These are phyloP conservation scores for Phymastichus coffea DNA, from an alignment of 1,140 invertebrate genomes.

Conservation along the genomic window DNA sequence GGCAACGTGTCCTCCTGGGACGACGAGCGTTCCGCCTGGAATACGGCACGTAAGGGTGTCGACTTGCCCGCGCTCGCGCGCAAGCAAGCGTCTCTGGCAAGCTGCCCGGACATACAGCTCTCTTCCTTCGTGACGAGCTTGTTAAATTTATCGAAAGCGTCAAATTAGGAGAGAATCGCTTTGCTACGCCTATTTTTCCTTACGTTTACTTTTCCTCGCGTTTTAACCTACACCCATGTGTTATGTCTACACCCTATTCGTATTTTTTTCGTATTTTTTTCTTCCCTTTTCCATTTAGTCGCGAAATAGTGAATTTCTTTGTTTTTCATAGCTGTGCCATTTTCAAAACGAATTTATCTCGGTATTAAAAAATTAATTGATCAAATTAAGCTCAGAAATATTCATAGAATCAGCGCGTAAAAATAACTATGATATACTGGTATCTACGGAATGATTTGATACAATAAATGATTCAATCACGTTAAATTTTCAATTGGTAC, in stretches of 20 bases:
- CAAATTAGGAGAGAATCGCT: constrained; percentile 50
- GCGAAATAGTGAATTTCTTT: no score
- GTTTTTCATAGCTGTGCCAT: no score
- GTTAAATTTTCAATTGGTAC: no score
- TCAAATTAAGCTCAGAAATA: no score
- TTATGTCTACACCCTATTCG: not conserved
- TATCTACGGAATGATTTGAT: no score
- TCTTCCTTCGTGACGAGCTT: constrained; percentile 53
- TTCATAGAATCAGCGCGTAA: no score
- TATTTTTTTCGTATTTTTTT: constrained; percentile 15
- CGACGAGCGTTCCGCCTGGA: constrained; percentile 41
- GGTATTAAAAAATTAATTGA: no score
- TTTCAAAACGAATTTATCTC: no score
- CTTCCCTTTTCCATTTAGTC: no score
- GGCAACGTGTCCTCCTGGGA: constrained; percentile 35
- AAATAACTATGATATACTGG: no score
- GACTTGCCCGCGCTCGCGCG: constrained; percentile 35
- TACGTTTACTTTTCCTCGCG: constrained; percentile 6
- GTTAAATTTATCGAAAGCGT: constrained; percentile 57
- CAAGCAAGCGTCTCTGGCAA: constrained; percentile 51
- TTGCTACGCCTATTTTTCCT: constrained; percentile 30
- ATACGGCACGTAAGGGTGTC: constrained; percentile 53
- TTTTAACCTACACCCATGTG: no score
- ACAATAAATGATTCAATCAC: no score
- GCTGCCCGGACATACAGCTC: constrained; percentile 49